Conservation (phyloP, 2,797 vertebrate species). For the Pogonophryne albipinna region DNA sequence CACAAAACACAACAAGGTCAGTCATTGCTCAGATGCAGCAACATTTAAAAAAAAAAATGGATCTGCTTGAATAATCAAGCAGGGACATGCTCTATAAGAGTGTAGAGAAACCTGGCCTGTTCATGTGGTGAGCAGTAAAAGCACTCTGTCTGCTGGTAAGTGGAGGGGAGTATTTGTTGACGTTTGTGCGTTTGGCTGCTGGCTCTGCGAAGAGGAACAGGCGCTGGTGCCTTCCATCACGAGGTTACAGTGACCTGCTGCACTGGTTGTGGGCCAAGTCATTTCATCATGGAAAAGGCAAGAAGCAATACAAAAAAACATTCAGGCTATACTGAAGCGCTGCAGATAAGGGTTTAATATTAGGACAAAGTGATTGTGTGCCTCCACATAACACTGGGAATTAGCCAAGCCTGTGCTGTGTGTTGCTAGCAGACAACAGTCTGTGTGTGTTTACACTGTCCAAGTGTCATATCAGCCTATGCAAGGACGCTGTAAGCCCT, state of each 20-base stretch:
- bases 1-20: conserved; percentile 4
- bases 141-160: conserved; percentile 39
- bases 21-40: neutral
- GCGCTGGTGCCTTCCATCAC: conserved; percentile 73
- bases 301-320: conserved; percentile 52
- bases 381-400: conserved; percentile 24
- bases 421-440: conserved; percentile 11
- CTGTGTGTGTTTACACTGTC: conserved; percentile 7
- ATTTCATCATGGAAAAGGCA: conserved; percentile 54
- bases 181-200: conserved; percentile 55
- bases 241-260: conserved; percentile 86
- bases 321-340: conserved; percentile 24
- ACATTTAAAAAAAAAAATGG: no score
- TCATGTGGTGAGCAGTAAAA: conserved; percentile 48
- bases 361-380: conserved; percentile 24
- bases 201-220: conserved; percentile 69
- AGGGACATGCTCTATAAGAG: conserved; percentile 14
- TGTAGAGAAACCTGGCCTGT: conserved; percentile 19
- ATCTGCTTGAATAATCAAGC: neutral
- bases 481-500: neutral
- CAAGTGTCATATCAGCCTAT: neutral
- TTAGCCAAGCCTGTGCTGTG: conserved; percentile 19
- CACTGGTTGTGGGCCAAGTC: conserved; percentile 63
- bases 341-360: conserved; percentile 25
- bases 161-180: conserved; percentile 69